These are phyloP conservation scores for Apteryx owenii DNA, from an alignment of 2,113 vertebrate species.

Conservation along the genomic window DNA sequence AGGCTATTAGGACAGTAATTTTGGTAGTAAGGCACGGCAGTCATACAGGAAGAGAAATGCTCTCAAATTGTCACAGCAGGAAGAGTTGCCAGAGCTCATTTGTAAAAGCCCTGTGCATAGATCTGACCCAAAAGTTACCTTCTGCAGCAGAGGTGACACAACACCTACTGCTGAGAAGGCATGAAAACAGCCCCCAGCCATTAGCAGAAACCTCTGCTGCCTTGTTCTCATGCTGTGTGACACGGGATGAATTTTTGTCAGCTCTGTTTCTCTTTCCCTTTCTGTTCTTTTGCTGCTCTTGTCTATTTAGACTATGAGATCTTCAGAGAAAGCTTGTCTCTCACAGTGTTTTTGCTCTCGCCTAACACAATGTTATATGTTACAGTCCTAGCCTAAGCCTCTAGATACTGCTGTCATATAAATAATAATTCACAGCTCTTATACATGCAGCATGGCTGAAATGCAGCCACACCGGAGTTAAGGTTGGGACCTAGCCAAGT, in stretches of 20 bases:
- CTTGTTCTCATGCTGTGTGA: rapidly evolving
- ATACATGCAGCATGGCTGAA: background rate
- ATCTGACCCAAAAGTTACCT: background rate
- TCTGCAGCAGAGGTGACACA: background rate
- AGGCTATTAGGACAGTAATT: background rate
- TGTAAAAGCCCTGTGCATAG: background rate
- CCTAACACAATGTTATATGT: background rate
- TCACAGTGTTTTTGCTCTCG: background rate
- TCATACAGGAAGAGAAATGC: background rate
- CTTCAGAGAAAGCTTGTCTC: background rate
- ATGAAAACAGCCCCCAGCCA: background rate
- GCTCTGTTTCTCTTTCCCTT: background rate
- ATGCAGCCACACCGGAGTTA: background rate
- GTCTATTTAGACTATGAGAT: background rate
- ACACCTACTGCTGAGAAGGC: background rate
- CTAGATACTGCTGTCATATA: background rate
- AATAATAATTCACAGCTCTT: background rate
- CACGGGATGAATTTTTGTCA: background rate
- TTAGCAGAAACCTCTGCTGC: background rate
- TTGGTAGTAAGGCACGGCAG: background rate
- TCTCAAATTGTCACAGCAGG: background rate
- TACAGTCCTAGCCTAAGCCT: background rate
- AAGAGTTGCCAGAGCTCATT: background rate
- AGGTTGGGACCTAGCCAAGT: background rate
- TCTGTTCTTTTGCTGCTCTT: background rate